Evolutionary conservation across 2,113 vertebrate species (phyloP).

Genomic region (Nansenia antarctica): DNA sequence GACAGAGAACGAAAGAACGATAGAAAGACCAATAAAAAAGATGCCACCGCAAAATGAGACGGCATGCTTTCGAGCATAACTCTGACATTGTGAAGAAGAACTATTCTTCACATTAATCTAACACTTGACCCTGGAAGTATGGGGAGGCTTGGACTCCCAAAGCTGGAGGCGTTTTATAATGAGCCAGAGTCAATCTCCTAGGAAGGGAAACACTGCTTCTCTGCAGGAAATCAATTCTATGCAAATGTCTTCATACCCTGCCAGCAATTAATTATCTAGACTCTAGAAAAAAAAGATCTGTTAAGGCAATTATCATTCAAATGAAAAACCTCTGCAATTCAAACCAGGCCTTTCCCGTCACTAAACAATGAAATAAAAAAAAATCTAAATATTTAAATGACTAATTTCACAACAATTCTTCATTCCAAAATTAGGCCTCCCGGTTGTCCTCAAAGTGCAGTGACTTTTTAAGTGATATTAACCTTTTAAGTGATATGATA

Average conservation of each 20-base stretch:
- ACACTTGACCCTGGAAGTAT: background rate
- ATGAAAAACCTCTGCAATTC: background rate
- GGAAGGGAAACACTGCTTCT: background rate
- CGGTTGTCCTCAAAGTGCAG: too few relatives aligned
- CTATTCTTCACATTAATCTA: background rate
- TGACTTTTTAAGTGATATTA: too few relatives aligned
- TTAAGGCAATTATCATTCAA: background rate
- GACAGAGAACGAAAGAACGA: too few relatives aligned
- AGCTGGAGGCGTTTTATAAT: background rate
- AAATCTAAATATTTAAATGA: too few relatives aligned
- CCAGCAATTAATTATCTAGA: conserved; percentile 1
- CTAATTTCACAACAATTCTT: background rate
- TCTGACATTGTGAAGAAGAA: background rate
- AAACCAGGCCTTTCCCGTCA: background rate
- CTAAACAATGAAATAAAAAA: background rate
- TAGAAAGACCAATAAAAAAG: background rate
- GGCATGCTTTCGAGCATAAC: too few relatives aligned
- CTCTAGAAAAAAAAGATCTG: background rate
- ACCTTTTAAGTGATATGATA: too few relatives aligned
- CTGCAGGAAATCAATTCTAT: background rate
- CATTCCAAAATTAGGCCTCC: too few relatives aligned
- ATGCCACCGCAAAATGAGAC: too few relatives aligned
- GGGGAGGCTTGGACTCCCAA: background rate
- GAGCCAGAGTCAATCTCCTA: background rate
- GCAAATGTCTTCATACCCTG: background rate